phyloP scores from a whole-genome alignment of 30 jellyfish, hydroid and myxozoan genomes.

The Calvadosia cruxmelitensis region DNA sequence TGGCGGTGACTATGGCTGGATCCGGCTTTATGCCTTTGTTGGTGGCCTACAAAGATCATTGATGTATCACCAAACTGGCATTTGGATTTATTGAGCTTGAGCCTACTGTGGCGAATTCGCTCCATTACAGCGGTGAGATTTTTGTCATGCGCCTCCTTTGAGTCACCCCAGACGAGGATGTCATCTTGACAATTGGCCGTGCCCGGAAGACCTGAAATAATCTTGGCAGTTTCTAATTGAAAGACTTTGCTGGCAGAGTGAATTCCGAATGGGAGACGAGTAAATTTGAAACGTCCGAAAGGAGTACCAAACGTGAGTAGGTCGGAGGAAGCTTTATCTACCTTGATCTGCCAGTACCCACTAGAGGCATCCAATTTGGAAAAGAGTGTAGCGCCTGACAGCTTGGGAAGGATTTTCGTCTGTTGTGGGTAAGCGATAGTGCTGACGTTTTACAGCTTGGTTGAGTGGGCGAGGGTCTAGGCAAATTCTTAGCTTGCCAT shows the following conservation, averaged over 20 bases:
- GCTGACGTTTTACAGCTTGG: conserved; percentile 54
- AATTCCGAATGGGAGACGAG: conserved; percentile 55
- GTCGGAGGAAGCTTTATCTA: conserved; percentile 32
- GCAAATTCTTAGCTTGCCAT: conserved; percentile 63
- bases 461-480: conserved; percentile 62
- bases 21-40: conserved; percentile 33
- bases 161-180: conserved; percentile 40
- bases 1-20: conserved; percentile 21
- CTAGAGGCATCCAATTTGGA: conserved; percentile 46
- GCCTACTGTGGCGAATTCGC: conserved; percentile 20
- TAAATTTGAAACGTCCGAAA: conserved; percentile 51
- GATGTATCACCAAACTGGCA: conserved; percentile 14
- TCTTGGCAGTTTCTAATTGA: conserved; percentile 23
- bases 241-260: conserved; percentile 49
- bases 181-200: conserved; percentile 22
- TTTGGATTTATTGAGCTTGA: conserved; percentile 12
- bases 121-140: conserved; percentile 1
- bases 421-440: conserved; percentile 45
- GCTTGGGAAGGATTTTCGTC: conserved; percentile 44
- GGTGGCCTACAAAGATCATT: conserved; percentile 18
- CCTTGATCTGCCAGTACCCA: conserved; percentile 41
- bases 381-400: conserved; percentile 60
- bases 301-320: conserved; percentile 52
- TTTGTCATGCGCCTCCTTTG: conserved; percentile 5
- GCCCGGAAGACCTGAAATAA: conserved; percentile 28